Base-by-base conservation (phyloP, 1,140 invertebrate species). In the Heliconius melpomene region DNA sequence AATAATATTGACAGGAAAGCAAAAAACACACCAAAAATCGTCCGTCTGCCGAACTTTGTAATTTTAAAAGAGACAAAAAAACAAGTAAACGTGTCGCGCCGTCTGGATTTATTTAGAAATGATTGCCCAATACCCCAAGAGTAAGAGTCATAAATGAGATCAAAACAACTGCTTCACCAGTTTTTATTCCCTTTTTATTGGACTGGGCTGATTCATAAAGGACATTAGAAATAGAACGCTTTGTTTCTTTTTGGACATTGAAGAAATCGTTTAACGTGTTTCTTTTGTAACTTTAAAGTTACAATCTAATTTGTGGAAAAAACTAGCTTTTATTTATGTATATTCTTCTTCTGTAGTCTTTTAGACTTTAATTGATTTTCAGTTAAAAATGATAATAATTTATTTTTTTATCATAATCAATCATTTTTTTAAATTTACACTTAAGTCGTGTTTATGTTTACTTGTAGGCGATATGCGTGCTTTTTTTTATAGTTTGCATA, bases 91-190 rank as follows among this genome's bases (percentile, higher is more conserved):
- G 79, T 77, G 72, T 79, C 78, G 81, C 74, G 75, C 7, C 72
- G 84, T 86, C 83, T 84, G 83, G 76, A 82, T 84, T 86, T 85
- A 86, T 86, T 86, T 86, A 84, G 79, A 82, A 82, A 84, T 84
- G 77, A 82, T 86, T 80, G 79, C 77, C 79, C 82, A 86, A 82
- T 80, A 78, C 77, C 77, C 81, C 82, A 86, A 82, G 82, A 84
- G 57, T 66, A 84, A 82, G 83, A 84, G 57, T 72, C 82, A 84
- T 84, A 82, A 85, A 84, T 74, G 78, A 86, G 83, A 84, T 83
- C 84, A 85, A 80, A 83, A 82, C 78, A 81, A 81, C 75, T 36
- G 73, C 26, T 73, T 38, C 70, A 72, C 13, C 60, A 72, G 18
- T 72, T 38, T 72, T 72, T 72, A 72, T 32, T 72, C 46, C 26